Evolutionary conservation across 2,797 vertebrate species (phyloP).

Genomic region (Protonibea diacanthus): DNA sequence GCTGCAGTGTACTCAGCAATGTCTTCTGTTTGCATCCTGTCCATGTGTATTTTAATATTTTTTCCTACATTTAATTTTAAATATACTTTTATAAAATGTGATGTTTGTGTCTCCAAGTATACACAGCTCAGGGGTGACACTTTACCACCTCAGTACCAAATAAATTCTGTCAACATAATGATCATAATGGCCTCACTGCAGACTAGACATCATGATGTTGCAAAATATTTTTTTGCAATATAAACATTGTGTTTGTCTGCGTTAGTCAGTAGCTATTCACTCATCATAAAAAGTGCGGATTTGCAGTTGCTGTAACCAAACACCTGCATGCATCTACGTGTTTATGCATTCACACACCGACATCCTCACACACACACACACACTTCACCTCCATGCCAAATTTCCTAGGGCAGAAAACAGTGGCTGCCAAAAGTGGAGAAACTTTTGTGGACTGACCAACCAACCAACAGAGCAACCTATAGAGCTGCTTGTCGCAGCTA

Average conservation of each 20-base stretch:
- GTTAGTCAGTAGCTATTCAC: background rate
- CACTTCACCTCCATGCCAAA: too few species aligned
- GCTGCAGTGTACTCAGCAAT: constrained; percentile 21
- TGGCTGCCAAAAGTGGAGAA: too few species aligned
- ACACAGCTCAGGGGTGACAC: background rate
- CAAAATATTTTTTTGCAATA: background rate
- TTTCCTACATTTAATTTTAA: background rate
- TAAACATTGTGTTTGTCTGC: background rate
- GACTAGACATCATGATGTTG: background rate
- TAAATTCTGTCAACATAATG: too few species aligned
- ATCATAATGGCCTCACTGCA: background rate
- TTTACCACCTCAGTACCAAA: background rate
- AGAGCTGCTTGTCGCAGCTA: too few species aligned
- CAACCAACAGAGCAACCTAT: too few species aligned
- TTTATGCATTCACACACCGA: too few species aligned
- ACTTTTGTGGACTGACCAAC: too few species aligned
- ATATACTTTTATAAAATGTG: too few species aligned
- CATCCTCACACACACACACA: too few species aligned
- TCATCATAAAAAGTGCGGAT: background rate
- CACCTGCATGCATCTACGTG: too few species aligned
- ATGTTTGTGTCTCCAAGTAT: background rate
- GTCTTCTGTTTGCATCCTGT: constrained; percentile 25
- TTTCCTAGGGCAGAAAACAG: too few species aligned
- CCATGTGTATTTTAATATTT: background rate
- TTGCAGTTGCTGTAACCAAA: too few species aligned